Evolutionary conservation across 2,113 vertebrate species (phyloP).

Genomic region (Oryctolagus cuniculus): DNA sequence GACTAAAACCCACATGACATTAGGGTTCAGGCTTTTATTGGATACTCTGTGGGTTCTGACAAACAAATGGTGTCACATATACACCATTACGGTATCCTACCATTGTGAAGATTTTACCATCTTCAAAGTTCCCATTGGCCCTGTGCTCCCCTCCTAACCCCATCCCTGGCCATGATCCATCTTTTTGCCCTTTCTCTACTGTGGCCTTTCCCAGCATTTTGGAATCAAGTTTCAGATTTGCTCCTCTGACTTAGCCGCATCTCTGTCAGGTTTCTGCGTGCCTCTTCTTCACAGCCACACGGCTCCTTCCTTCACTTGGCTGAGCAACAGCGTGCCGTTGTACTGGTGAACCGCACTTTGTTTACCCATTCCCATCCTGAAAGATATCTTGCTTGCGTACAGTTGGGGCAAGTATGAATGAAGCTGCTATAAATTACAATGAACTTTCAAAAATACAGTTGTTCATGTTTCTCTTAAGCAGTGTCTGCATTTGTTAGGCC

Average conservation of each 20-base stretch:
- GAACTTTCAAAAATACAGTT: neutral
- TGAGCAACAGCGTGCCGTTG: neutral
- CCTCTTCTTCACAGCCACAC: neutral
- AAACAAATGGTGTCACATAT: neutral
- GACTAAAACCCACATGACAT: neutral
- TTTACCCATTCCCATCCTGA: neutral
- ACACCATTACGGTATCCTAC: too few species aligned
- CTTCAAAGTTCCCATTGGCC: neutral
- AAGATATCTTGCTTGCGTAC: neutral
- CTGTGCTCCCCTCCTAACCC: too few species aligned
- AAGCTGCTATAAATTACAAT: neutral
- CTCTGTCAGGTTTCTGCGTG: neutral
- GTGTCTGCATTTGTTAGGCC: neutral
- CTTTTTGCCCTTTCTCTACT: neutral
- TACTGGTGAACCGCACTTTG: neutral
- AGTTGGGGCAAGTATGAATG: neutral
- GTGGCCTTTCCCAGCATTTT: neutral
- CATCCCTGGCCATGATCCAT: neutral
- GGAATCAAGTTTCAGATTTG: neutral
- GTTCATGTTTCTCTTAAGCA: neutral
- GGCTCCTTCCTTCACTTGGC: neutral
- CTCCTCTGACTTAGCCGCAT: neutral
- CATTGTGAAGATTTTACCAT: neutral
- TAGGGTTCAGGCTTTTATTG: neutral
- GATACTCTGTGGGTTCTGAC: neutral